Evolutionary conservation across 1,140 invertebrate genomes (phyloP).

Genomic region (Drosophila bipectinata): DNA sequence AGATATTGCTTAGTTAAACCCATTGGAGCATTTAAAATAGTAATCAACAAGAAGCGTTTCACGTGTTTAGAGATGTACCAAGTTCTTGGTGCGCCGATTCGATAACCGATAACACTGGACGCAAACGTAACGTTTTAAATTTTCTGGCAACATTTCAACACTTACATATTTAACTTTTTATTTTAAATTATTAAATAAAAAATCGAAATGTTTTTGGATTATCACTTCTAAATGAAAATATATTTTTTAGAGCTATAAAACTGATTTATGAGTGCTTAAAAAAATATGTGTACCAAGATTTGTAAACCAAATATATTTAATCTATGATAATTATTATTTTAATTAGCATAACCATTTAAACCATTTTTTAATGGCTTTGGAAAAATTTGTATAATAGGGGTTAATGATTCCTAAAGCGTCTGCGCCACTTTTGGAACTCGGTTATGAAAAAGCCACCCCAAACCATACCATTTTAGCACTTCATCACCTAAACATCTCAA

Average conservation of each 20-base stretch:
- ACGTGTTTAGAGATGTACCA: constrained; percentile 55
- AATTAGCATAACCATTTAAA: neutral
- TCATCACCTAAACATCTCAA: neutral
- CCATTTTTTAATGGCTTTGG: too few species aligned
- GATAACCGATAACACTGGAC: constrained; percentile 13
- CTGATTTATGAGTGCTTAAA: too few species aligned
- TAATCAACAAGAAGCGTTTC: constrained; percentile 42
- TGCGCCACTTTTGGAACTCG: constrained; percentile 34
- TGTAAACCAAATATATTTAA: too few species aligned
- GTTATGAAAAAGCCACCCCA: constrained; percentile 45
- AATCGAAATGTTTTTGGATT: too few species aligned
- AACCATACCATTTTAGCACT: neutral
- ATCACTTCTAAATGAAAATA: too few species aligned
- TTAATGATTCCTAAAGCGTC: constrained; percentile 41
- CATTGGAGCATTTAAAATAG: constrained; percentile 86
- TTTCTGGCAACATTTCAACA: neutral
- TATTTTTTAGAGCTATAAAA: too few species aligned
- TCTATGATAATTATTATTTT: too few species aligned
- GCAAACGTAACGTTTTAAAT: neutral
- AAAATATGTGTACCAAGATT: too few species aligned
- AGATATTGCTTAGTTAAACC: constrained; percentile 98
- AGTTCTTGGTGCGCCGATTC: neutral
- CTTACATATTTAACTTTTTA: neutral
- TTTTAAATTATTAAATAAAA: neutral
- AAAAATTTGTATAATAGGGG: neutral